Evolutionary conservation across 2,888 invertebrate species (phyloP).

Genomic region (Mythimna impura): DNA sequence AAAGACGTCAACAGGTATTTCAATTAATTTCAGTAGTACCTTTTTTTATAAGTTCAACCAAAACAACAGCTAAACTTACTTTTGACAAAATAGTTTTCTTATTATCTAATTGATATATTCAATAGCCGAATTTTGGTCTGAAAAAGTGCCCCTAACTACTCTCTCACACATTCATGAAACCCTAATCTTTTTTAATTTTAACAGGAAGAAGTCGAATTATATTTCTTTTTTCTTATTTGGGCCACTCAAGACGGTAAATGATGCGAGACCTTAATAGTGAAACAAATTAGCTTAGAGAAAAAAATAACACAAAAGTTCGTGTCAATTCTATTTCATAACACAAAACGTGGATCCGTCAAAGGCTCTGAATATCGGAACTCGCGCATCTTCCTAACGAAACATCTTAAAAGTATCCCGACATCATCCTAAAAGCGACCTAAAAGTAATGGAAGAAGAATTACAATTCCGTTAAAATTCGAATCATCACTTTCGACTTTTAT

Average conservation of each 20-base stretch:
- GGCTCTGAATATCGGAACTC: constrained; percentile 86
- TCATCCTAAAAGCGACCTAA: constrained; percentile 63
- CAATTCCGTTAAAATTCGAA: constrained; percentile 51
- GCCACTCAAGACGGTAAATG: constrained; percentile 13
- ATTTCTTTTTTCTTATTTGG: neutral
- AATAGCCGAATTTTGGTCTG: neutral
- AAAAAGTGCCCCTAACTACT: neutral
- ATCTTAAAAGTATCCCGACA: constrained; percentile 51
- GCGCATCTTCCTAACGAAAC: constrained; percentile 69
- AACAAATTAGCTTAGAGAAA: constrained; percentile 46
- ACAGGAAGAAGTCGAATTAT: neutral
- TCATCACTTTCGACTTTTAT: constrained; percentile 79
- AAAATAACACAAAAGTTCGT: constrained; percentile 78
- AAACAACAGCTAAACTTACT: no score
- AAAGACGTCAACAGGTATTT: no score
- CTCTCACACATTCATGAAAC: neutral
- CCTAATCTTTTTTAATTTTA: neutral
- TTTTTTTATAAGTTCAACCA: no score
- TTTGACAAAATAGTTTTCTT: no score
- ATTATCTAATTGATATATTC: no score
- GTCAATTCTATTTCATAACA: constrained; percentile 87
- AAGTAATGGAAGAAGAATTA: constrained; percentile 6
- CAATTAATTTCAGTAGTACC: no score
- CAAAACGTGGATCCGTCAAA: constrained; percentile 85
- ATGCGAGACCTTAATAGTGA: constrained; percentile 33